Conservation (phyloP, 2,888 invertebrate genomes). For the Brachylomia viminalis region DNA sequence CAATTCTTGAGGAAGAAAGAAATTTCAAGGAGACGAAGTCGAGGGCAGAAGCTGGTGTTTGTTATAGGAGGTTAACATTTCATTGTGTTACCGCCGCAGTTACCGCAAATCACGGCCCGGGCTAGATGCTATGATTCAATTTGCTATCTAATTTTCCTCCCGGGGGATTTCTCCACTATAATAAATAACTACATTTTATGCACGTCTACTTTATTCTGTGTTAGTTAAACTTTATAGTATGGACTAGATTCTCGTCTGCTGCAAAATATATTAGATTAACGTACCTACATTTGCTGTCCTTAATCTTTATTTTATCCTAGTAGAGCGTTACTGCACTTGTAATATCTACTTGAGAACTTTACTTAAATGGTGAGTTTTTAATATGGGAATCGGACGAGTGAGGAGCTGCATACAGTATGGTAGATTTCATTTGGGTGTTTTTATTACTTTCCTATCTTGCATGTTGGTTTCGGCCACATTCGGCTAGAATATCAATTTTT, state of each 20-base stretch:
- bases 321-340: too few relatives aligned
- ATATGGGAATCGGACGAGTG: too few relatives aligned
- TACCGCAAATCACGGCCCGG: constrained; percentile 35
- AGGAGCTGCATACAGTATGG: too few relatives aligned
- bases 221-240: constrained; percentile 14
- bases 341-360: too few relatives aligned
- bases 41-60: too few relatives aligned
- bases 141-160: constrained; percentile 58
- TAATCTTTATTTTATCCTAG: constrained; percentile 11
- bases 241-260: constrained; percentile 17
- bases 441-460: too few relatives aligned
- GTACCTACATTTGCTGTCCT: constrained; percentile 4
- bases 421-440: too few relatives aligned
- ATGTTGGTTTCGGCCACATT: too few relatives aligned
- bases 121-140: constrained; percentile 59
- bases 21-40: too few relatives aligned
- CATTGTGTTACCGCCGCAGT: constrained; percentile 55
- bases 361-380: too few relatives aligned
- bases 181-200: constrained; percentile 50
- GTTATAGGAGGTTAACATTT: constrained; percentile 41
- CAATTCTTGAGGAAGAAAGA: too few relatives aligned
- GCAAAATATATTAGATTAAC: constrained; percentile 11
- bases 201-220: constrained; percentile 28
- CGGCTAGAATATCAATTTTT: too few relatives aligned
- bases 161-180: constrained; percentile 31